These are phyloP conservation scores for Ctenopoma kingsleyae DNA, from an alignment of 2,797 vertebrate genomes.

Conservation along the genomic window DNA sequence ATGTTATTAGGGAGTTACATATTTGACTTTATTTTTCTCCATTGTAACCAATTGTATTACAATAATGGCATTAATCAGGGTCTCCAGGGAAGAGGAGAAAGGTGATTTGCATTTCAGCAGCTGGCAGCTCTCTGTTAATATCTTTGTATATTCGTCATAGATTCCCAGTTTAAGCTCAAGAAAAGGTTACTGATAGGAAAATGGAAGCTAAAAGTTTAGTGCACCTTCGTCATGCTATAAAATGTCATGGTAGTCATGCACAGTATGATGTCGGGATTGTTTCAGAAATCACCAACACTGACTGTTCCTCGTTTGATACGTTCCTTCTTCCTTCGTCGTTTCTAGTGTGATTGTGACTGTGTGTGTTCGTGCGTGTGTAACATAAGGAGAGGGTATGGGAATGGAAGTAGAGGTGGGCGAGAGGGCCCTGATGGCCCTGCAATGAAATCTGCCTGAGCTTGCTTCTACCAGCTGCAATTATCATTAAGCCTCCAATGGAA, in stretches of 20 bases:
- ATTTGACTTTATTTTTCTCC: slow-evolving; percentile 84
- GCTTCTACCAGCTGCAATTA: slow-evolving; percentile 85
- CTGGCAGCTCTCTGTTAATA: slow-evolving; percentile 72
- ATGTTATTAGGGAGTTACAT: slow-evolving; percentile 85
- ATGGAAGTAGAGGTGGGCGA: slow-evolving; percentile 79
- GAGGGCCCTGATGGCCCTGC: slow-evolving; percentile 75
- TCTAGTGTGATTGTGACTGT: slow-evolving; percentile 37
- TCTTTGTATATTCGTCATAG: slow-evolving; percentile 54
- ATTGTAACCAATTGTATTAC: slow-evolving; percentile 80
- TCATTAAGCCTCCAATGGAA: slow-evolving; percentile 86
- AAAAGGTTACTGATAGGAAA: slow-evolving; percentile 54
- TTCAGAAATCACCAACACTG: slow-evolving; percentile 49
- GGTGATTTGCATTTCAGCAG: slow-evolving; percentile 79
- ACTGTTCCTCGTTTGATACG: slow-evolving; percentile 36
- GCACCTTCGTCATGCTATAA: slow-evolving; percentile 51
- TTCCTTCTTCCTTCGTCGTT: slow-evolving; percentile 56
- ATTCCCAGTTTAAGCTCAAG: slow-evolving; percentile 17
- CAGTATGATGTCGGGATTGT: slow-evolving; percentile 42
- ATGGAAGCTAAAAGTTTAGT: slow-evolving; percentile 32
- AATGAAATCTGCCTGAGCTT: slow-evolving; percentile 84
- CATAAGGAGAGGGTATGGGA: slow-evolving; percentile 76
- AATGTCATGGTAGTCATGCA: slow-evolving; percentile 42
- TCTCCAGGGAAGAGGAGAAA: slow-evolving; percentile 73
- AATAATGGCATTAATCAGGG: slow-evolving; percentile 82
- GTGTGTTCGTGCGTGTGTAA: slow-evolving; percentile 42